Evolutionary conservation across 1,140 invertebrate species (phyloP), one percentile per base, ranked within the genome.

Genomic region (Araneus ventricosus): DNA sequence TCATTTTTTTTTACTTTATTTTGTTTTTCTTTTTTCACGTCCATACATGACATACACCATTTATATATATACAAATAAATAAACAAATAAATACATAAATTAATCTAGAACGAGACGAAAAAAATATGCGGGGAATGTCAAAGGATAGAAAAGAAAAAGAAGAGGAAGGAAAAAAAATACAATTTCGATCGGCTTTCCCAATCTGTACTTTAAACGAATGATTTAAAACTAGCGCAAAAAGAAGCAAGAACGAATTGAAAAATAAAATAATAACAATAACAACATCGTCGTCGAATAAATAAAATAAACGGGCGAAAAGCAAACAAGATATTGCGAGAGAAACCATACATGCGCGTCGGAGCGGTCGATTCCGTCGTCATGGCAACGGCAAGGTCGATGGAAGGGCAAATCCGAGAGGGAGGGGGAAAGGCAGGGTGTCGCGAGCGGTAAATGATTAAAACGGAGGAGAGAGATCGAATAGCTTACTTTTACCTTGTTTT

Each of bases 371-470:
- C 80, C 8, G 57, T 91, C 30, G 0, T 39, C 90, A 91, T 84
- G 90, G 59, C 59, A 41, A 91, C 90, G 57, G 57, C 57, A 85
- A 91, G 90, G 90, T 63, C 90, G 59, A 63, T 45, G 17, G 79
- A 84, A 91, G 90, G 90, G 90, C 80, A 91, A 91, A 91, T 85
- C 22, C 80, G 80, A 57, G 52, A 27, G 88, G 41, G n/a, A 39
- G 22, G 59, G 7, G 87, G 27, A 61, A 37, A 20, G n/a, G 10
- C 3, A 5, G 27, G 6, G 87, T 45, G 61, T 41, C 45, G 87
- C 22, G 63, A 88, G 63, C 88, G 67, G 88, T 82, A 82, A 90
- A 90, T 90, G 88, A 90, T 90, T 90, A 90, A 90, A 90, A 82
- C 70, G 41, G 88, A 79, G 87, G 34, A 63, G 45, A 87, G 30